Percentiles rank a stretch among this genome's conserved stretches.
These are phyloP conservation scores for Caranx ignobilis DNA, from an alignment of 2,113 vertebrate species.

Conservation along the genomic window DNA sequence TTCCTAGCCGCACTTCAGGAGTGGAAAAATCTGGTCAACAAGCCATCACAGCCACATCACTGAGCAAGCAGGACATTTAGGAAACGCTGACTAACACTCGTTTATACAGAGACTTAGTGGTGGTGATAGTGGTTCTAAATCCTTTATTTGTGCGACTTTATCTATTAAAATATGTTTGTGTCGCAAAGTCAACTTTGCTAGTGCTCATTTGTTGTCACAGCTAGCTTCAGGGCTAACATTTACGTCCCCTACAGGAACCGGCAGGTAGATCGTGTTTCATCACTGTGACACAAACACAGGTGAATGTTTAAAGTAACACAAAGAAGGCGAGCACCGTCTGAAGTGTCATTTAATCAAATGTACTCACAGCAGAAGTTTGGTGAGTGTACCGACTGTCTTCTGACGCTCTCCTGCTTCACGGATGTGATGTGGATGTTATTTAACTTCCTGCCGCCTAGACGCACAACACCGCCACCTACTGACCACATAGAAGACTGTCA, in stretches of 20 bases:
- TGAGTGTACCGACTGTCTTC: not conserved
- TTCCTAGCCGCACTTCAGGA: not conserved
- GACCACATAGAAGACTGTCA: not conserved
- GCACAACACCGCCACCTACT: conserved; percentile 48
- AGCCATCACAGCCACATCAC: conserved; percentile 55
- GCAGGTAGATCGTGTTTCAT: not conserved
- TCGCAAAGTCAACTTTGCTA: conserved; percentile 11
- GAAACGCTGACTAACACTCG: not conserved
- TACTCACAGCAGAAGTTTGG: conserved; percentile 52
- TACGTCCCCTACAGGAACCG: too few species aligned
- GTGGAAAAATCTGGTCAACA: conserved; percentile 54
- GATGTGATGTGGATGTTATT: conserved; percentile 68
- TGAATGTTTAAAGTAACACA: not conserved
- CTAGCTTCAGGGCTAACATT: conserved; percentile 45
- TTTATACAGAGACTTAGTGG: not conserved
- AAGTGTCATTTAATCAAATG: rapidly evolving
- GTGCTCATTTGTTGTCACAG: not conserved
- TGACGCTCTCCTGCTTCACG: conserved; percentile 51
- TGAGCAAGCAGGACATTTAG: not conserved
- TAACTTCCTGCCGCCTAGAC: conserved; percentile 29
- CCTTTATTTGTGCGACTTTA: rapidly evolving
- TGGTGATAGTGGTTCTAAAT: not conserved
- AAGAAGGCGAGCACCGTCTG: not conserved
- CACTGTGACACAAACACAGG: rapidly evolving
- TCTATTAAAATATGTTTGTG: not conserved